A percentile compares a stretch with the other conserved stretches of the same genome.
Conservation (phyloP, 1,140 invertebrate species). For the Parasteatoda tepidariorum region DNA sequence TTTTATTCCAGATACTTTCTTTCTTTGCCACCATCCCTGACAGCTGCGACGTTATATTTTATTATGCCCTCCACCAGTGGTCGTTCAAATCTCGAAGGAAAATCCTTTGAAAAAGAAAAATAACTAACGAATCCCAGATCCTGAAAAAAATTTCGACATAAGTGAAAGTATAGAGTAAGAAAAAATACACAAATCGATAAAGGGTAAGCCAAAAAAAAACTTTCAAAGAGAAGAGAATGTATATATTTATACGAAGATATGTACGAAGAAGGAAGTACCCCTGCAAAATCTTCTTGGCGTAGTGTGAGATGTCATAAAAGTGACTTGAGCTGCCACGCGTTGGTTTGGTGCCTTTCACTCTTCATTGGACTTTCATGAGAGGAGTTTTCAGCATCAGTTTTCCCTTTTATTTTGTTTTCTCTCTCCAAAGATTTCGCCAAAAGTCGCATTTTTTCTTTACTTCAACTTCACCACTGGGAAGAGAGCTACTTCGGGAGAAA, state of each 20-base stretch:
- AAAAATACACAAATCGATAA: constrained; percentile 46
- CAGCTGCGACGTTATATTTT: constrained; percentile 55
- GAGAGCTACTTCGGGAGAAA: background rate
- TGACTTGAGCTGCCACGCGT: constrained; percentile 22
- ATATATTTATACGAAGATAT: constrained; percentile 11
- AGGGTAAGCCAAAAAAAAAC: background rate
- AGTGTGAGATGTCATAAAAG: constrained; percentile 45
- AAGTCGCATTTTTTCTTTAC: background rate
- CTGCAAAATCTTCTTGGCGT: constrained; percentile 11
- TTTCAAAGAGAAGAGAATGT: background rate
- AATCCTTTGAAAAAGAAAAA: constrained; percentile 22
- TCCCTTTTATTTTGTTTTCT: background rate
- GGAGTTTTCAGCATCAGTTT: constrained; percentile 13
- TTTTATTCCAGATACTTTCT: constrained; percentile 7
- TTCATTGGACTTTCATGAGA: constrained; percentile 56
- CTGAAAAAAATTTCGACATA: background rate
- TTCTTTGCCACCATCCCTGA: constrained; percentile 34
- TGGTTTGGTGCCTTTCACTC: constrained; percentile 30
- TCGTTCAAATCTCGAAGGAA: constrained; percentile 48
- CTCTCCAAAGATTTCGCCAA: background rate
- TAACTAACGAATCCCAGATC: constrained; percentile 7
- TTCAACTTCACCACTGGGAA: background rate
- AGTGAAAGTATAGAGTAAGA: background rate
- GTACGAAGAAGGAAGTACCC: background rate
- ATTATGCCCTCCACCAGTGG: constrained; percentile 43